phyloP scores from a whole-genome alignment of 2,113 vertebrate genomes.

The Chionomys nivalis region DNA sequence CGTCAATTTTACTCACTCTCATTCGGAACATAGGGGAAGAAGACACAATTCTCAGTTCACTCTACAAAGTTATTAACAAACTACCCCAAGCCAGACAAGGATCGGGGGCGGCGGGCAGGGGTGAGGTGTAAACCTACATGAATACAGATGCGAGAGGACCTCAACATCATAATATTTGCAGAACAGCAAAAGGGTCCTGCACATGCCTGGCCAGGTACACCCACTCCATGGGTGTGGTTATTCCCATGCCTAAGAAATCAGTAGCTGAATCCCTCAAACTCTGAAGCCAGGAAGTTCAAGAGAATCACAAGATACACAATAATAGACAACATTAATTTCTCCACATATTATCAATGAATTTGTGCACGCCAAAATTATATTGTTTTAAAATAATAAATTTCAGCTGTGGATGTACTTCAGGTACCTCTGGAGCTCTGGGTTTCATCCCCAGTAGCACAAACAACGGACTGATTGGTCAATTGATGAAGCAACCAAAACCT shows the following conservation, averaged over 20 bases:
- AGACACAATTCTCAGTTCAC: background rate
- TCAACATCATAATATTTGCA: background rate
- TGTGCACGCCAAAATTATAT: background rate
- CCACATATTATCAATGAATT: background rate
- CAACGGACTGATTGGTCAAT: background rate
- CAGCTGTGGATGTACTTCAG: background rate
- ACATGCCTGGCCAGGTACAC: background rate
- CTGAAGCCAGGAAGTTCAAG: background rate
- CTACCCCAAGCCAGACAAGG: background rate
- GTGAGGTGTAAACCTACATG: background rate
- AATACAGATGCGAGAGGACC: background rate
- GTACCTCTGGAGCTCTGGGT: background rate
- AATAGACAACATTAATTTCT: background rate
- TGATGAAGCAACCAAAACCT: background rate
- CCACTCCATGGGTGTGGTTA: background rate
- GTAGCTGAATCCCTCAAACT: background rate
- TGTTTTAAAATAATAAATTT: background rate
- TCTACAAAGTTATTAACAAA: background rate
- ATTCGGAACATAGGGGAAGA: background rate
- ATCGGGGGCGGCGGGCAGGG: background rate
- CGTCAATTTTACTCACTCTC: background rate
- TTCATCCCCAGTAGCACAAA: background rate
- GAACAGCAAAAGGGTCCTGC: background rate
- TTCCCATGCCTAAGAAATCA: background rate
- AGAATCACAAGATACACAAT: background rate